phyloP scores from a whole-genome alignment of 1,140 invertebrate genomes.

The Lepidurus arcticus region DNA sequence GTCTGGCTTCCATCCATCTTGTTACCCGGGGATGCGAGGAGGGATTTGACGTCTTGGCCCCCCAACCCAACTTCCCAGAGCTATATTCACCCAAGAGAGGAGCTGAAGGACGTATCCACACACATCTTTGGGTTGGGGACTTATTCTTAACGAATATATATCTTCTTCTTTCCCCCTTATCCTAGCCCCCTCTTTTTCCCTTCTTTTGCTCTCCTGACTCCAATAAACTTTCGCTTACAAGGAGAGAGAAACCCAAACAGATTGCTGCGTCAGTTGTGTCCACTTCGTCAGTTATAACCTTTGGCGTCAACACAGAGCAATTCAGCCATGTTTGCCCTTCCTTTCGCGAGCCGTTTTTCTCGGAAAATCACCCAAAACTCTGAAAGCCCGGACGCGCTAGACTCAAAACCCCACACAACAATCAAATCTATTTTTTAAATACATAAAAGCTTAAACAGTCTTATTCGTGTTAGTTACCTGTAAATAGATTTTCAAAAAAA shows the following conservation, averaged over 20 bases:
- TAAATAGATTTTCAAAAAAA: too few species aligned
- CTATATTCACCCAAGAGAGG: neutral
- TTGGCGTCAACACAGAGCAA: constrained; percentile 9
- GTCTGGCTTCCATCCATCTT: constrained; percentile 18
- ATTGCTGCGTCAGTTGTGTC: constrained; percentile 17
- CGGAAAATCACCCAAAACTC: neutral
- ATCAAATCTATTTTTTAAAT: too few species aligned
- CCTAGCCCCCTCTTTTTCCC: neutral
- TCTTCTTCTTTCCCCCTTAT: neutral
- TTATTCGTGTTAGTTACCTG: too few species aligned
- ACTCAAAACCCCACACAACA: too few species aligned
- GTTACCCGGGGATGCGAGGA: neutral
- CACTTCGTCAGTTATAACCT: constrained; percentile 14
- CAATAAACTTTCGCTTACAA: neutral
- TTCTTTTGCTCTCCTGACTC: neutral
- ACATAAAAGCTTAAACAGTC: too few species aligned
- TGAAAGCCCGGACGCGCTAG: neutral
- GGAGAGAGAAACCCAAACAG: neutral
- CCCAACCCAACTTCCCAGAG: neutral
- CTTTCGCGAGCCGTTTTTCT: neutral
- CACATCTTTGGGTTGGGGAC: neutral
- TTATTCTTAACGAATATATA: neutral
- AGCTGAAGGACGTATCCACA: neutral
- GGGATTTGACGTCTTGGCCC: neutral
- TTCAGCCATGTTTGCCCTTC: neutral